phyloP scores from a whole-genome alignment of 64 coral and sea anemone species.

The Dendronephthya gigantea region DNA sequence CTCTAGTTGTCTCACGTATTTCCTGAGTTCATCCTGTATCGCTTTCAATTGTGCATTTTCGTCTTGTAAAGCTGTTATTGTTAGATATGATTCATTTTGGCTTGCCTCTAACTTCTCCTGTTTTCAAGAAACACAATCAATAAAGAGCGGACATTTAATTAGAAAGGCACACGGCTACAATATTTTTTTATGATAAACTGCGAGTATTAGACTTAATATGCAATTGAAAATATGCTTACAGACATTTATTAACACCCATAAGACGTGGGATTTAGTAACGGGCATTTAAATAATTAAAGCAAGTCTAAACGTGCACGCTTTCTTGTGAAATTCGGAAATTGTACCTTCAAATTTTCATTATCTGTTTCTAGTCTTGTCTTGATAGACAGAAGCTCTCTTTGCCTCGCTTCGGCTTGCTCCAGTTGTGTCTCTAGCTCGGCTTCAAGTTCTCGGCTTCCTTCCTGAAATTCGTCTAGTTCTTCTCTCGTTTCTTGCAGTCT shows the following conservation, averaged over 20 bases:
- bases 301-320: neutral
- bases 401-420: conserved; percentile 95
- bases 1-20: conserved; percentile 96
- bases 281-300: conserved; percentile 14
- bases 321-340: neutral
- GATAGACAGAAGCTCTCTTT: conserved; percentile 82
- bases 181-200: neutral
- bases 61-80: conserved; percentile 89
- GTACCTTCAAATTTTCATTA: conserved; percentile 94
- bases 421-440: conserved; percentile 92
- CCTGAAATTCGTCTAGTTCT: conserved; percentile 99
- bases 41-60: conserved; percentile 94
- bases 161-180: neutral
- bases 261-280: neutral
- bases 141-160: neutral
- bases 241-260: neutral
- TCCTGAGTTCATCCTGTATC: conserved; percentile 79
- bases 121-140: neutral
- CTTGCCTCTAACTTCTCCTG: conserved; percentile 95
- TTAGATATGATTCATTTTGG: conserved; percentile 94
- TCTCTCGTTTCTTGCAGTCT: conserved; percentile 99
- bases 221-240: neutral
- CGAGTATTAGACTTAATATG: neutral
- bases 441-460: conserved; percentile 94
- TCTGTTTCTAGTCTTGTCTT: conserved; percentile 91